A percentile compares a stretch with the other conserved stretches of the same genome.
Conservation (phyloP, 1,140 invertebrate genomes). For the Stegodyphus dumicola region DNA sequence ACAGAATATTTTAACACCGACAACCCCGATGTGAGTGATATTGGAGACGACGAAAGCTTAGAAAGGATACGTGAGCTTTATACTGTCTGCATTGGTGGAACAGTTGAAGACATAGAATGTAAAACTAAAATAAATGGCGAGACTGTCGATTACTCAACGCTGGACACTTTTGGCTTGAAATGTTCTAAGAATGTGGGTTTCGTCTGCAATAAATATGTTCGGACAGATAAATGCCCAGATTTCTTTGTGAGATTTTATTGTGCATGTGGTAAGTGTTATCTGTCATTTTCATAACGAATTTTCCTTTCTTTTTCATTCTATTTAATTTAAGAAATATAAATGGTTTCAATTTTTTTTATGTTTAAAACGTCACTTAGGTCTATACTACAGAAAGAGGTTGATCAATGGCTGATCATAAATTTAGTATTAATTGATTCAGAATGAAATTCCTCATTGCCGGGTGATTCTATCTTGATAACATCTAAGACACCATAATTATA, state of each 20-base stretch:
- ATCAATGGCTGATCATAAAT: too few species aligned
- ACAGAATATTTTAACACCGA: slow-evolving; percentile 68
- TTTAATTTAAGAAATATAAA: background rate
- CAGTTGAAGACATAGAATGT: slow-evolving; percentile 9
- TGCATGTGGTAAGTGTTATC: slow-evolving; percentile 48
- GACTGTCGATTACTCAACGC: slow-evolving; percentile 11
- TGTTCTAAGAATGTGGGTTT: slow-evolving; percentile 39
- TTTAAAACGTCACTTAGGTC: background rate
- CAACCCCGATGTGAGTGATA: slow-evolving; percentile 61
- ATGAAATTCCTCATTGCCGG: too few species aligned
- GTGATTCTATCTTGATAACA: too few species aligned
- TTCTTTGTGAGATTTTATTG: slow-evolving; percentile 63
- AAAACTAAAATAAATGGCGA: slow-evolving; percentile 15
- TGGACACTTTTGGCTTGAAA: slow-evolving; percentile 47
- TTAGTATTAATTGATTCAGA: too few species aligned
- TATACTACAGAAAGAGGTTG: too few species aligned
- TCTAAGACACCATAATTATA: too few species aligned
- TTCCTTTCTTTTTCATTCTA: background rate
- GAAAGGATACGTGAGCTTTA: slow-evolving; percentile 56
- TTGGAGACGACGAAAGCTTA: slow-evolving; percentile 66
- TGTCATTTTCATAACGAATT: background rate
- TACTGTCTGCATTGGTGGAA: slow-evolving; percentile 20
- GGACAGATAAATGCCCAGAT: slow-evolving; percentile 58
- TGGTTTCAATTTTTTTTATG: background rate
- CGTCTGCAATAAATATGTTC: slow-evolving; percentile 15